Evolutionary conservation across 2,888 invertebrate genomes (phyloP).

Genomic region (Dynastes maya): DNA sequence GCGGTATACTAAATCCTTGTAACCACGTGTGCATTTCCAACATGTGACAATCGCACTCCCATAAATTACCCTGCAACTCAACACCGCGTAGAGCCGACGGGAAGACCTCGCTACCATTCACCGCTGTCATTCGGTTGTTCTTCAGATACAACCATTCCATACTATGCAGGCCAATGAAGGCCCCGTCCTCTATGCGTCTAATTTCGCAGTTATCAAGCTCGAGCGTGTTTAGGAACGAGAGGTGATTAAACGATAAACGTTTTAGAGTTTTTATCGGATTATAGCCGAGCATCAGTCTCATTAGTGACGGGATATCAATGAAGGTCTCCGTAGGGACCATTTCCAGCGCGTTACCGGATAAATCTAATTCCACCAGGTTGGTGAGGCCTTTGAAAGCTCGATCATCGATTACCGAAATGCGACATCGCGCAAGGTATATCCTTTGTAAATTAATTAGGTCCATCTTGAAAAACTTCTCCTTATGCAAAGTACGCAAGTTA

Average conservation of each 20-base stretch:
- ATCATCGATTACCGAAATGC: slow-evolving; percentile 84
- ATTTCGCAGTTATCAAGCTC: slow-evolving; percentile 89
- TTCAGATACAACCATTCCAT: slow-evolving; percentile 90
- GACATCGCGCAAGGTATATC: slow-evolving; percentile 86
- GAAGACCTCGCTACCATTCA: slow-evolving; percentile 80
- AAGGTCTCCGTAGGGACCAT: slow-evolving; percentile 86
- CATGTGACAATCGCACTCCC: slow-evolving; percentile 91
- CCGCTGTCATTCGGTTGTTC: slow-evolving; percentile 84
- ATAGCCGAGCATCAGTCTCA: slow-evolving; percentile 85
- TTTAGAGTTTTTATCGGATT: slow-evolving; percentile 86
- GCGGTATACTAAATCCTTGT: slow-evolving; percentile 82
- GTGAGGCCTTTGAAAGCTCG: slow-evolving; percentile 88
- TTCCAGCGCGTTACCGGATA: slow-evolving; percentile 86
- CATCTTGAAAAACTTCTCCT: slow-evolving; percentile 85
- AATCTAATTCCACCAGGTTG: slow-evolving; percentile 90
- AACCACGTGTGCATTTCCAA: slow-evolving; percentile 86
- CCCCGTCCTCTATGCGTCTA: slow-evolving; percentile 82
- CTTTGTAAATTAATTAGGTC: slow-evolving; percentile 90
- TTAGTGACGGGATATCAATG: slow-evolving; percentile 83
- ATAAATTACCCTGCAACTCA: slow-evolving; percentile 88
- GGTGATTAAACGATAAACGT: slow-evolving; percentile 81
- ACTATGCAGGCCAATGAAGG: slow-evolving; percentile 86
- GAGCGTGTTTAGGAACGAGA: slow-evolving; percentile 84
- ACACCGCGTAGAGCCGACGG: slow-evolving; percentile 87
- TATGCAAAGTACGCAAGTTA: slow-evolving; percentile 83